Conservation (phyloP, 2,888 invertebrate species). For the Nemoura dubitans region DNA sequence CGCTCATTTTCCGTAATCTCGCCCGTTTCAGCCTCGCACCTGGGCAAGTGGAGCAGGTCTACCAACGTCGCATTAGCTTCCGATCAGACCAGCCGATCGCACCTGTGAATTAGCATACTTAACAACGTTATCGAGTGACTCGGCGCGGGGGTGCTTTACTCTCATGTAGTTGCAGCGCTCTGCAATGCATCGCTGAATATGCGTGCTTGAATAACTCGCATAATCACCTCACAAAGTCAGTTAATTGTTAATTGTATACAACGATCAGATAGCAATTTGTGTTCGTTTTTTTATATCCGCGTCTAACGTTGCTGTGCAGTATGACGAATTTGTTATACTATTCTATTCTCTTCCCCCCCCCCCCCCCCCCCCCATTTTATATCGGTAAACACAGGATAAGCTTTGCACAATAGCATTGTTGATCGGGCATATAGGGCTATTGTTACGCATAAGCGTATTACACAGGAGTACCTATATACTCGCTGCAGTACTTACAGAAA, state of each 20-base stretch:
- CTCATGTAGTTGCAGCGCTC: background rate
- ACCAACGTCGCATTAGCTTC: background rate
- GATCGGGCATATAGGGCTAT: background rate
- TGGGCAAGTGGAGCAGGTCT: background rate
- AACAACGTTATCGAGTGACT: conserved; percentile 7
- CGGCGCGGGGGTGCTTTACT: background rate
- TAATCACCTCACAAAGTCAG: conserved; percentile 18
- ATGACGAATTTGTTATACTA: conserved; percentile 31
- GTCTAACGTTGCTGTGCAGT: background rate
- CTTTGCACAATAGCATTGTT: background rate
- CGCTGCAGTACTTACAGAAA: background rate
- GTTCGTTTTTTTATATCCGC: conserved; percentile 23
- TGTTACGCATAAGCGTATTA: background rate
- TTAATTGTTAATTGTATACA: conserved; percentile 36
- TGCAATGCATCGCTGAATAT: conserved; percentile 19
- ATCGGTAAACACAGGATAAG: background rate
- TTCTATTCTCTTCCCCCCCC: conserved; percentile 2
- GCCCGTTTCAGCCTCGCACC: background rate
- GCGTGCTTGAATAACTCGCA: conserved; percentile 16
- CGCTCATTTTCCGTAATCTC: background rate
- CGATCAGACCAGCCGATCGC: too few species aligned
- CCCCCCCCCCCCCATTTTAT: background rate
- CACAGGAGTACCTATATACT: background rate
- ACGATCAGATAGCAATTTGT: conserved; percentile 39
- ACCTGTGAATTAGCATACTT: conserved; percentile 41